Evolutionary conservation across 2,113 vertebrate genomes (phyloP), one percentile per base, ranked within the genome.

Genomic region (Chascanopsetta lugubris): DNA sequence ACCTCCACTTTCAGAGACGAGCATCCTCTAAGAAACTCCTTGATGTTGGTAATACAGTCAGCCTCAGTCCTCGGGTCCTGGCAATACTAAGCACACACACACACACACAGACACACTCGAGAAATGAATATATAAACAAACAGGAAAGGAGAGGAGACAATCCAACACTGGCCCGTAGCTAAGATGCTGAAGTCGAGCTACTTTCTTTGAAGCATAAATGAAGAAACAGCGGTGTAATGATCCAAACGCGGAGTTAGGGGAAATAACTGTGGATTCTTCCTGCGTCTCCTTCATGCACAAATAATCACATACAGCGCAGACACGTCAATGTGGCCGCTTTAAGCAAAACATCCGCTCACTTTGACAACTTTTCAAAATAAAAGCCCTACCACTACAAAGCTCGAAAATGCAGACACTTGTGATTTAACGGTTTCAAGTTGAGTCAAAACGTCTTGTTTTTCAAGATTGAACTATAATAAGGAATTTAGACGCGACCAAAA

Each of bases 21-120:
- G 17, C 95, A 97, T 92, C 95, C 95, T 88, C 92, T 95, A 61
- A 98, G 83, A 91, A 99, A 99, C 85, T 96, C 95, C 61, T 82
- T 90, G 77, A 97, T 95, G 68, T 99, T 98, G 75, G 76, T 77
- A 76, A 95, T 80, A 84, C 95, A 97, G 45, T 96, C 95, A 0
- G 90, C 90, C 93, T 99, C 96, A 32, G 88, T 92, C 83, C 92
- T 95, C 65, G 97, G 96, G 46, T 98, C 97, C 83, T 79, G 84
- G 72, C 91, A 96, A 70, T 93, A 96, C 97, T 99, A 86, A 72
- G 88, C 48, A 13, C 7, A 53, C 60, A 57, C 12, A 30, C 25
- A 61, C 68, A 62, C 7, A 72, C 34, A 46, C 36, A 59, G 61
- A 66, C 3, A 66, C 24, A 73, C 25, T 15, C 56, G 82, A 80